Conservation (phyloP, 2,888 invertebrate genomes). For the Morpho achilles region DNA sequence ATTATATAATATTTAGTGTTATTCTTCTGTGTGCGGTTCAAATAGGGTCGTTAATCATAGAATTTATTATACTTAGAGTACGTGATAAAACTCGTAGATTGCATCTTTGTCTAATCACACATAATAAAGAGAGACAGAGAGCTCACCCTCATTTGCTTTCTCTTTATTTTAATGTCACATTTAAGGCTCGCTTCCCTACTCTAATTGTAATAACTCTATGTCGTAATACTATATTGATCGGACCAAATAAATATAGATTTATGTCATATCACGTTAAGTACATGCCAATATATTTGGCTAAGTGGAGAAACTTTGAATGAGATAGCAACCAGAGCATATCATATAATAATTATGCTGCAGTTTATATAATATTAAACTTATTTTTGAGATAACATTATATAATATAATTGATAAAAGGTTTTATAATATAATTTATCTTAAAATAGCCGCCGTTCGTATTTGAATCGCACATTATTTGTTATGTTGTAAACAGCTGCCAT, state of each 20-base stretch:
- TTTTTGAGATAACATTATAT: background rate
- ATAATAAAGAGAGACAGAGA: too few species aligned
- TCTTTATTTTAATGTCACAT: background rate
- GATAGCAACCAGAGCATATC: background rate
- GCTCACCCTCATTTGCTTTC: too few species aligned
- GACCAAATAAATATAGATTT: constrained; percentile 15
- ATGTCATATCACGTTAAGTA: constrained; percentile 5
- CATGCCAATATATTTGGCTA: too few species aligned
- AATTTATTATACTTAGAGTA: too few species aligned
- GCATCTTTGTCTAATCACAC: too few species aligned
- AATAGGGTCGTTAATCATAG: constrained; percentile 9
- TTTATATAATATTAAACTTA: background rate
- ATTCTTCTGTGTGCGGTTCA: constrained; percentile 19
- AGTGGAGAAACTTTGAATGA: too few species aligned
- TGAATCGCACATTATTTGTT: constrained; percentile 18
- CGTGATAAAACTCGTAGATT: too few species aligned
- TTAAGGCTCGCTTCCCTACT: too few species aligned
- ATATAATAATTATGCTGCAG: background rate
- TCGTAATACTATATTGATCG: constrained; percentile 3
- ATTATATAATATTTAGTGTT: constrained; percentile 9
- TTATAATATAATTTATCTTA: background rate
- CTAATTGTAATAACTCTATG: background rate
- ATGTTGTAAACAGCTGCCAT: constrained; percentile 36
- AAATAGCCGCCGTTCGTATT: constrained; percentile 12
- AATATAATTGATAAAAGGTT: constrained; percentile 1